Base-by-base conservation (phyloP, 2,888 invertebrate genomes). In the Unio pictorum region DNA sequence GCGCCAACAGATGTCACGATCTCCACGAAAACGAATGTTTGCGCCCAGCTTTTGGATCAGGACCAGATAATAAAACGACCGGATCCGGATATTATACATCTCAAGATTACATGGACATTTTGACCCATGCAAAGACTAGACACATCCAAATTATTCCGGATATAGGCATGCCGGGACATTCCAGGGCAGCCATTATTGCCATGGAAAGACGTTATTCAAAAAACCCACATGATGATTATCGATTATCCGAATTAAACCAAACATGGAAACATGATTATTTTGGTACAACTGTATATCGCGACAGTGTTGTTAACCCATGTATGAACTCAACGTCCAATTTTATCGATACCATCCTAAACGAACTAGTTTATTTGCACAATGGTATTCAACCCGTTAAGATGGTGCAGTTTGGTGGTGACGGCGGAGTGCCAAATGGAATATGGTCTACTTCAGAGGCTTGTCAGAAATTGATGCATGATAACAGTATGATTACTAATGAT, bases 361-460 rank as follows among this genome's bases (percentile, higher is more conserved):
- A 78, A n/a, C 62, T 85, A 1, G 68, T 75, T 30, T 67, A 67
- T 0, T 77, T 87, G 63, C 86, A 87, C 67, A 45, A 69, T n/a
- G 78, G 74, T 17, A 76, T 81, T 20, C 79, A 81, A 58, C 85
- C 84, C 1, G 68, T 88, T 34, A 76, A 75, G 56, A 74, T 73
- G 6, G 85, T 85, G 67, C 86, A 89, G 73, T 83, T 86, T 61
- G 89, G 88, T 6, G 88, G 88, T 0, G 89, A 89, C 66, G 88
- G 89, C 66, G 88, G 89, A 72, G 87, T 85, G 3, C 79, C 84
- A 0, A 45, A 28, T 0, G 83, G 83, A 15, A 86, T 87, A 4
- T 88, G 87, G 88, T 57, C 71, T 11, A 64, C 76, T n/a, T 82
- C 82, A 3, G 60, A 67, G 6, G 73, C 76, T 0, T 84, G 84